Percentiles rank a stretch among this genome's conserved stretches.
Evolutionary conservation across 2,888 invertebrate genomes (phyloP).

Genomic region (Hyles lineata): DNA sequence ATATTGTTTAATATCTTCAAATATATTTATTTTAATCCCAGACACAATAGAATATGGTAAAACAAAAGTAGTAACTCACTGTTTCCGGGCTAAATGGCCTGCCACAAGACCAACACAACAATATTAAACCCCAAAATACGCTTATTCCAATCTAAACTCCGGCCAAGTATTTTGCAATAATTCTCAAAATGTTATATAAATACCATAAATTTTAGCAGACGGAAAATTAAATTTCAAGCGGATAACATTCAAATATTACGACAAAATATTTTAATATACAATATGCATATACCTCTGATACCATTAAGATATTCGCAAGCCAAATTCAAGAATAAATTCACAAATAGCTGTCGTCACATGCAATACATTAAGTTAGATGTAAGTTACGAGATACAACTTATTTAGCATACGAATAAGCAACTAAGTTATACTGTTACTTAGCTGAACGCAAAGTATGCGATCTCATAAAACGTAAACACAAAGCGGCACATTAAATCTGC

Average conservation of each 20-base stretch:
- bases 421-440: slow-evolving; percentile 28
- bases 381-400: slow-evolving; percentile 19
- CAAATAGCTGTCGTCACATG: neutral
- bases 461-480: slow-evolving; percentile 39
- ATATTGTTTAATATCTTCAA: too few species aligned
- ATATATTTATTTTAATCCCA: too few species aligned
- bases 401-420: slow-evolving; percentile 24
- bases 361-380: slow-evolving; percentile 17
- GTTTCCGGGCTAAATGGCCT: neutral
- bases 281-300: neutral
- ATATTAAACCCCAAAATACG: neutral
- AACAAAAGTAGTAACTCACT: too few species aligned
- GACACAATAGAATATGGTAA: too few species aligned
- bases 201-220: neutral
- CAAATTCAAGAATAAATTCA: neutral
- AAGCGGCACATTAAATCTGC: slow-evolving; percentile 42
- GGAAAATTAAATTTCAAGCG: neutral
- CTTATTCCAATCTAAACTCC: neutral
- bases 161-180: neutral
- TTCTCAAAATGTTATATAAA: neutral
- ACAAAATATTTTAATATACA: neutral
- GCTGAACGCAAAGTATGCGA: slow-evolving; percentile 29
- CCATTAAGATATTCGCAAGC: neutral
- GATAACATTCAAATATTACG: neutral
- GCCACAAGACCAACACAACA: neutral